Evolutionary conservation across 2,797 vertebrate genomes (phyloP).

Genomic region (Tolypeutes matacus): DNA sequence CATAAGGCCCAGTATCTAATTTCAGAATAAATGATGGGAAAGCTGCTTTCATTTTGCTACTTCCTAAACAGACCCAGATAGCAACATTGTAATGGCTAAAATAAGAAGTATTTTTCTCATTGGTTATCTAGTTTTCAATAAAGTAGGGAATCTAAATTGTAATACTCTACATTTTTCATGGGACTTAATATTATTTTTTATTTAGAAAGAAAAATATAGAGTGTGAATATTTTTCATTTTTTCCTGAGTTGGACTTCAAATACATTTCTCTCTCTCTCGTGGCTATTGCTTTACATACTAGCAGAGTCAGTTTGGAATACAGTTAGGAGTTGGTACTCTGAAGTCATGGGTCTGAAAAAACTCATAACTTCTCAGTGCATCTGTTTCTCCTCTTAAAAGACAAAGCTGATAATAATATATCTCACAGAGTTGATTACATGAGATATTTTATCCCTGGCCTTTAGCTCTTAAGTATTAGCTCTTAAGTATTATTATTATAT

Average conservation of each 20-base stretch:
- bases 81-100: slow-evolving; percentile 5
- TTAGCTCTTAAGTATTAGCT: neutral
- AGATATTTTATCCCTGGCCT: neutral
- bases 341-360: neutral
- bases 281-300: neutral
- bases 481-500: neutral
- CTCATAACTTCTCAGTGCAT: neutral
- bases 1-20: slow-evolving; percentile 5
- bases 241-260: neutral
- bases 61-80: slow-evolving; percentile 60
- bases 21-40: slow-evolving; percentile 58
- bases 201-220: slow-evolving; percentile 6
- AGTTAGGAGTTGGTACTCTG: neutral
- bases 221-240: neutral
- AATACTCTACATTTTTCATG: neutral
- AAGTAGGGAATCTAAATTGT: neutral
- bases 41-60: neutral
- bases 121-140: slow-evolving; percentile 4
- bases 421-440: neutral
- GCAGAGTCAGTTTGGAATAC: neutral
- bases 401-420: neutral
- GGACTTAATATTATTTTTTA: slow-evolving; percentile 5
- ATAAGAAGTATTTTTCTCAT: slow-evolving; percentile 30
- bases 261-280: neutral
- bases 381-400: slow-evolving; percentile 22